phyloP scores from a whole-genome alignment of 2,797 vertebrate genomes.

The Paramormyrops hopkinsi region DNA sequence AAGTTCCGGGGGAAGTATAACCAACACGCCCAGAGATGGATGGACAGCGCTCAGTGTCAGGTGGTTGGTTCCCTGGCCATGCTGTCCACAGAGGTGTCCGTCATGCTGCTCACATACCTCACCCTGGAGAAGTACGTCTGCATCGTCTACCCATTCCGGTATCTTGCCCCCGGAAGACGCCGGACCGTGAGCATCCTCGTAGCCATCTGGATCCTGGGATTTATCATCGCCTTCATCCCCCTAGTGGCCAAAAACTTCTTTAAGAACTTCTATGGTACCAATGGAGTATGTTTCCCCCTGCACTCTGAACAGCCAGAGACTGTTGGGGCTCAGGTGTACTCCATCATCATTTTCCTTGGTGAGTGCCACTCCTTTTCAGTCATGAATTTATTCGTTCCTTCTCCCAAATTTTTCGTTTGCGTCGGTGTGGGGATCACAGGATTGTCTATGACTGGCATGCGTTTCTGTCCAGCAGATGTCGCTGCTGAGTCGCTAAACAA shows the following conservation, averaged over 20 bases:
- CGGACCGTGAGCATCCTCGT: constrained; percentile 79
- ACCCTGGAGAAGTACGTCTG: constrained; percentile 97
- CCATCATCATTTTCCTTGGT: constrained; percentile 92
- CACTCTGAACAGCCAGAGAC: constrained; percentile 90
- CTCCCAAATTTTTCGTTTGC: neutral
- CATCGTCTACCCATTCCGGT: constrained; percentile 93
- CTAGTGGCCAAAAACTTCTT: constrained; percentile 81
- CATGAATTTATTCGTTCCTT: neutral
- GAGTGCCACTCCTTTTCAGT: constrained; percentile 38
- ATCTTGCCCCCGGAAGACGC: constrained; percentile 80
- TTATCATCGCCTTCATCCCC: constrained; percentile 82
- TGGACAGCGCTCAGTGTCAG: constrained; percentile 87
- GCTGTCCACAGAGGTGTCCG: constrained; percentile 94
- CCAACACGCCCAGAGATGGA: constrained; percentile 89
- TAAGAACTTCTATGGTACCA: constrained; percentile 92
- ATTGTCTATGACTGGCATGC: neutral
- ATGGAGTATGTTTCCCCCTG: constrained; percentile 92
- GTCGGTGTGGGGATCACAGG: neutral
- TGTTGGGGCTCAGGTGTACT: constrained; percentile 82
- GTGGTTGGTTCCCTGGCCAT: constrained; percentile 89
- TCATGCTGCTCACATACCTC: constrained; percentile 89
- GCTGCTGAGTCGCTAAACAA: neutral
- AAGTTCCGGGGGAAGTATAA: constrained; percentile 96
- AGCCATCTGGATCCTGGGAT: constrained; percentile 88
- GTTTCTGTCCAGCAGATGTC: neutral